phyloP scores from a whole-genome alignment of 2,888 invertebrate species.

The Apoderus coryli region DNA sequence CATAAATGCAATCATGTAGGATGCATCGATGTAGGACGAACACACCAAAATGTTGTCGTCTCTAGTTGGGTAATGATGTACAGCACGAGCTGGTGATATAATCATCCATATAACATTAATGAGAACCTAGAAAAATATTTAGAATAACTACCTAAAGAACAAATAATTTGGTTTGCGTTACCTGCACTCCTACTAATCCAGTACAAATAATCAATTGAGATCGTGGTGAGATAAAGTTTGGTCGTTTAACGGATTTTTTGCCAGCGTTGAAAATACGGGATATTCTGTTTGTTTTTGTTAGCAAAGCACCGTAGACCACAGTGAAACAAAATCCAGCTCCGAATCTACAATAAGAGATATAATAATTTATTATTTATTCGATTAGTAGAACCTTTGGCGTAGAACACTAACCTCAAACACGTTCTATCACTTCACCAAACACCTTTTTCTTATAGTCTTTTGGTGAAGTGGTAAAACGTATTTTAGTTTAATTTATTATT shows the following conservation, averaged over 20 bases:
- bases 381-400: too few relatives aligned
- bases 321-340: slow-evolving; percentile 93
- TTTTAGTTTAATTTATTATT: too few relatives aligned
- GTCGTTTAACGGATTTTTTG: slow-evolving; percentile 85
- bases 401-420: too few relatives aligned
- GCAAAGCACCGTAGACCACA: slow-evolving; percentile 88
- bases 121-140: slow-evolving; percentile 46
- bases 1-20: slow-evolving; percentile 87
- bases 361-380: too few relatives aligned
- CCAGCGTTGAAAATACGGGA: slow-evolving; percentile 95
- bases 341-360: slow-evolving; percentile 42
- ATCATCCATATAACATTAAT: slow-evolving; percentile 89
- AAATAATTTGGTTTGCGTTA: slow-evolving; percentile 25
- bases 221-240: slow-evolving; percentile 83
- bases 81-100: slow-evolving; percentile 76
- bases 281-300: slow-evolving; percentile 96
- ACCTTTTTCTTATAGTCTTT: too few relatives aligned
- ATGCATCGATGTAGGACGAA: slow-evolving; percentile 81
- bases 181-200: slow-evolving; percentile 78
- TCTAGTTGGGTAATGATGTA: slow-evolving; percentile 79
- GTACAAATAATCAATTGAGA: slow-evolving; percentile 84
- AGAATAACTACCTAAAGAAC: background rate
- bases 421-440: too few relatives aligned
- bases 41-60: slow-evolving; percentile 90
- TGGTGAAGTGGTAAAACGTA: too few relatives aligned